A percentile compares a stretch with the other conserved stretches of the same genome.
phyloP scores from a whole-genome alignment of 1,140 invertebrate species.

The Psilanteris sp. region DNA sequence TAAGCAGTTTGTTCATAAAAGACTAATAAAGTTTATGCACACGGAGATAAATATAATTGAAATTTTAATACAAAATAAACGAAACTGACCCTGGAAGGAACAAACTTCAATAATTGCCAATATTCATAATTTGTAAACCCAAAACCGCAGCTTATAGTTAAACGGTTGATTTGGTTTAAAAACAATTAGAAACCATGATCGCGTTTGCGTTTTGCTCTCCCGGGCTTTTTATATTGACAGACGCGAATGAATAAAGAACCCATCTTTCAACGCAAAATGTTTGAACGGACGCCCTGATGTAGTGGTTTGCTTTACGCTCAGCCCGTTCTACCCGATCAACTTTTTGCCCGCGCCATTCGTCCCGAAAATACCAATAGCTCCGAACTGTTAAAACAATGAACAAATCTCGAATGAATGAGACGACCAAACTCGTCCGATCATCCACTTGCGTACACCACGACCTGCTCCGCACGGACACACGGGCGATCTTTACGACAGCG shows the following conservation, averaged over 20 bases:
- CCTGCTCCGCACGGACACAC: slow-evolving; percentile 16
- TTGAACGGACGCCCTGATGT: slow-evolving; percentile 56
- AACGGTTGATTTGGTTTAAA: too few species aligned
- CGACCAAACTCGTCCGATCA: slow-evolving; percentile 68
- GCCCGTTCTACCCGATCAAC: slow-evolving; percentile 67
- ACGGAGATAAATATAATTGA: too few species aligned
- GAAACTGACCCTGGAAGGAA: too few species aligned
- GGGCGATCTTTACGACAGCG: slow-evolving; percentile 25
- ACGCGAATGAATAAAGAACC: background rate
- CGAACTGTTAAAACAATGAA: slow-evolving; percentile 74
- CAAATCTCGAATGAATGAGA: slow-evolving; percentile 72
- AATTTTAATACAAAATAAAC: too few species aligned
- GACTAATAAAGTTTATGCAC: too few species aligned
- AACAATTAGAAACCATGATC: too few species aligned
- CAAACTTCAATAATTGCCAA: too few species aligned
- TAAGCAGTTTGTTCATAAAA: too few species aligned
- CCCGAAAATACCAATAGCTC: slow-evolving; percentile 67
- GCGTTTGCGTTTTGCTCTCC: too few species aligned
- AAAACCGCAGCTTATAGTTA: too few species aligned
- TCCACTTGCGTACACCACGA: slow-evolving; percentile 28
- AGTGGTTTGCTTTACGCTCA: slow-evolving; percentile 58
- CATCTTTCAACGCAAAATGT: slow-evolving; percentile 23
- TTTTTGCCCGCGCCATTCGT: slow-evolving; percentile 66
- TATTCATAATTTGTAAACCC: too few species aligned
- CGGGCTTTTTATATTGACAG: slow-evolving; percentile 5